These are phyloP conservation scores for Globodera ellingtonae DNA, from an alignment of 1,140 invertebrate genomes.

Conservation along the genomic window DNA sequence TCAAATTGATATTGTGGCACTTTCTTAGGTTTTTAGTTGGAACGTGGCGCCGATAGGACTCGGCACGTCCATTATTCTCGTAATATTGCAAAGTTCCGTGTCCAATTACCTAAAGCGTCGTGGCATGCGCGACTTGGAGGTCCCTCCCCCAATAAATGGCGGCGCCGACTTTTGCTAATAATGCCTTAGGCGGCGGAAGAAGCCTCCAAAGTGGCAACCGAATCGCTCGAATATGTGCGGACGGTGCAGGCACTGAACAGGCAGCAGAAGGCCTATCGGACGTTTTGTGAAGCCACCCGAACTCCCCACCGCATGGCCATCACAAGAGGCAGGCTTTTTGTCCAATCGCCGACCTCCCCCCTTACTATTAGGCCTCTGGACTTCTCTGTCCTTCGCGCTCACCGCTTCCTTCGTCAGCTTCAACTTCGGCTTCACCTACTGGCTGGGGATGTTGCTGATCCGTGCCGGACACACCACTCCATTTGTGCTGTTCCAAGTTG, in stretches of 20 bases:
- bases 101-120: slow-evolving; percentile 56
- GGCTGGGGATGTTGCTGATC: slow-evolving; percentile 53
- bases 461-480: slow-evolving; percentile 44
- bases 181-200: slow-evolving; percentile 41
- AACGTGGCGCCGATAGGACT: slow-evolving; percentile 64
- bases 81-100: slow-evolving; percentile 42
- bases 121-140: slow-evolving; percentile 47
- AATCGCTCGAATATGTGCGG: slow-evolving; percentile 57
- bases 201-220: slow-evolving; percentile 49
- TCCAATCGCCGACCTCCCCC: background rate
- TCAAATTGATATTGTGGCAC: slow-evolving; percentile 52
- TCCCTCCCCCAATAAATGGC: background rate
- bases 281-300: slow-evolving; percentile 41
- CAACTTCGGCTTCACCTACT: slow-evolving; percentile 59
- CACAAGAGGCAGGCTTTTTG: slow-evolving; percentile 36
- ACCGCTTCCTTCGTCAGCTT: slow-evolving; percentile 47
- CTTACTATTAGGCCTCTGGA: slow-evolving; percentile 44
- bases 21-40: slow-evolving; percentile 2
- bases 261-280: slow-evolving; percentile 42
- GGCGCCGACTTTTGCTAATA: slow-evolving; percentile 33
- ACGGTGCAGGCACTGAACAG: slow-evolving; percentile 55
- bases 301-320: slow-evolving; percentile 49
- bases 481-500: slow-evolving; percentile 62
- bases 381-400: slow-evolving; percentile 53
- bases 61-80: slow-evolving; percentile 42